These are phyloP conservation scores for Catocala sponsa DNA, from an alignment of 2,888 invertebrate genomes.

Conservation along the genomic window DNA sequence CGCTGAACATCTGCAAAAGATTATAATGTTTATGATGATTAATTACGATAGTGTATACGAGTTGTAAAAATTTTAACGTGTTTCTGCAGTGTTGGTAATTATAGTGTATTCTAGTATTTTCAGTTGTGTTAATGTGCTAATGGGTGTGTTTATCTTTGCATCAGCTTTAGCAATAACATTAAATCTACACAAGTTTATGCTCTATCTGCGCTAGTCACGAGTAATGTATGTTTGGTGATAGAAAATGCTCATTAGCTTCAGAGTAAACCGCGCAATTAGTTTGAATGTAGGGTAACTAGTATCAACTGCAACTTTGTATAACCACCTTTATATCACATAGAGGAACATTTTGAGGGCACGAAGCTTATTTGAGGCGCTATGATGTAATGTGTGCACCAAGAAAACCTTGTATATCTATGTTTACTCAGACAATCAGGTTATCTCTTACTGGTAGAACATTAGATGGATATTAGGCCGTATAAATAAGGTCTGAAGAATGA, in stretches of 20 bases:
- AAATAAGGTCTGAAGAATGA: not conserved
- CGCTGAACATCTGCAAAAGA: slow-evolving; percentile 10
- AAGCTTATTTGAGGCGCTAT: too few species aligned
- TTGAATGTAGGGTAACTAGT: not conserved
- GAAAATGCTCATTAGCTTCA: slow-evolving; percentile 18
- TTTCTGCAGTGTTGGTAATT: not conserved
- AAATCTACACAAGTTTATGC: slow-evolving; percentile 31
- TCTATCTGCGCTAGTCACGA: slow-evolving; percentile 23
- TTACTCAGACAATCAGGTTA: not conserved
- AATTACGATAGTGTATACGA: not conserved
- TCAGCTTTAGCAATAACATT: slow-evolving; percentile 33
- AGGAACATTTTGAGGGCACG: too few species aligned
- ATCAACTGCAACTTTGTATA: too few species aligned
- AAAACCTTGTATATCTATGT: not conserved
- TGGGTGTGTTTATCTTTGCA: slow-evolving; percentile 33
- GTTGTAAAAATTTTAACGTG: slow-evolving; percentile 5
- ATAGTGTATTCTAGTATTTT: slow-evolving; percentile 13
- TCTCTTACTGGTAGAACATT: not conserved
- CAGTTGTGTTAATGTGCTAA: slow-evolving; percentile 26
- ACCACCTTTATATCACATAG: too few species aligned
- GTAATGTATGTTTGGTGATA: slow-evolving; percentile 25
- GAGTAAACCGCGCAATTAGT: not conserved
- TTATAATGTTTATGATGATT: not conserved
- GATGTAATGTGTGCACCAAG: too few species aligned
- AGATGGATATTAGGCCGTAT: not conserved